These are phyloP conservation scores for Empis livida DNA, from an alignment of 2,888 invertebrate genomes.

Conservation along the genomic window DNA sequence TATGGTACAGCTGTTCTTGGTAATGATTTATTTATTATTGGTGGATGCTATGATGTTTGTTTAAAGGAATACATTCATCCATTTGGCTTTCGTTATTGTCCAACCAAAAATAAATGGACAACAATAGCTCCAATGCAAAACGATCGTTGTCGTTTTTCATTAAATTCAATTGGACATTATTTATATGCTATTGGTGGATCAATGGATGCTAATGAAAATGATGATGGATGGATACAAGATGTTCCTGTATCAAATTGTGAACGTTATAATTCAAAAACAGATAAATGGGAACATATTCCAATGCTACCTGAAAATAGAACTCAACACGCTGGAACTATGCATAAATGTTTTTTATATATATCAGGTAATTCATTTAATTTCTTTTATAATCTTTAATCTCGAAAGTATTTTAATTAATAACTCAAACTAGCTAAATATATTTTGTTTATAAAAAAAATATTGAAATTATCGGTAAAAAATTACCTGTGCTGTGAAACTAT, in stretches of 20 bases:
- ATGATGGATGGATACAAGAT: conserved; percentile 27
- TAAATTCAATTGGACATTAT: conserved; percentile 42
- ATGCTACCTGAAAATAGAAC: conserved; percentile 43
- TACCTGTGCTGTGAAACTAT: too few species aligned
- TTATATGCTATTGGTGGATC: conserved; percentile 53
- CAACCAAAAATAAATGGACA: conserved; percentile 49
- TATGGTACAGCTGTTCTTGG: conserved; percentile 55
- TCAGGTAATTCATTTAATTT: conserved; percentile 22
- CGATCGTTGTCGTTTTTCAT: conserved; percentile 52
- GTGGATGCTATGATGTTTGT: conserved; percentile 57
- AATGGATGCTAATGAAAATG: conserved; percentile 42
- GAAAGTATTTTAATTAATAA: too few species aligned
- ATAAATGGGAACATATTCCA: conserved; percentile 45
- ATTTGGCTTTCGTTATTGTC: conserved; percentile 54
- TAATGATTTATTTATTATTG: conserved; percentile 55
- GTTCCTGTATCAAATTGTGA: conserved; percentile 38
- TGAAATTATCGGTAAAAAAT: too few species aligned
- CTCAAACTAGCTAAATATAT: too few species aligned
- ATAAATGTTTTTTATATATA: conserved; percentile 27
- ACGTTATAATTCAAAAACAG: conserved; percentile 44
- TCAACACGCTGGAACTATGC: conserved; percentile 44
- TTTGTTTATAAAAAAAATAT: too few species aligned
- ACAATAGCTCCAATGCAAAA: conserved; percentile 53
- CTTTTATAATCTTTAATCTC: too few species aligned
- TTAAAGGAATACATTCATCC: conserved; percentile 55